A percentile compares a stretch with the other conserved stretches of the same genome.
These are phyloP conservation scores for Druon quercuslanigerum DNA, from an alignment of 1,140 invertebrate genomes.

Conservation along the genomic window DNA sequence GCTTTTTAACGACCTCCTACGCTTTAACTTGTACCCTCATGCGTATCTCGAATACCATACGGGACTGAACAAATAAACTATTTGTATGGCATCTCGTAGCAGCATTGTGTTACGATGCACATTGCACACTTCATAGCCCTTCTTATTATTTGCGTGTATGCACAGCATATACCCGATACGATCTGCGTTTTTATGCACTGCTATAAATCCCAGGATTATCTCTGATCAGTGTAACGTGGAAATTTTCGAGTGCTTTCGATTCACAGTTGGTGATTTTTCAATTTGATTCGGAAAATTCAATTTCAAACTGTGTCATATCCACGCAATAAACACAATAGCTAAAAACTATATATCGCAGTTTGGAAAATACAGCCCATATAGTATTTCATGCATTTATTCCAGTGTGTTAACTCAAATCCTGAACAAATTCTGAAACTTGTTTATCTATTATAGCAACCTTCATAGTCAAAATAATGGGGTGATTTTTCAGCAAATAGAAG, in stretches of 20 bases:
- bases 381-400: no score
- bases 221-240: not conserved
- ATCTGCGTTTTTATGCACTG: not conserved
- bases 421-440: no score
- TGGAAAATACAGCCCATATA: no score
- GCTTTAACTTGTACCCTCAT: slow-evolving; percentile 12
- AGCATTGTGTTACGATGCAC: slow-evolving; percentile 26
- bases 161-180: not conserved
- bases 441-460: no score
- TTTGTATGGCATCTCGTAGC: slow-evolving; percentile 14
- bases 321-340: no score
- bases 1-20: slow-evolving; percentile 12
- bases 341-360: no score
- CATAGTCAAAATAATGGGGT: no score
- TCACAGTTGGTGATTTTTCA: not conserved
- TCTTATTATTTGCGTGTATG: not conserved
- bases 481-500: no score
- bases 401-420: no score
- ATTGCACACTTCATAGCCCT: slow-evolving; percentile 21
- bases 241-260: not conserved
- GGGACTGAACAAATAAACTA: slow-evolving; percentile 28
- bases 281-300: no score
- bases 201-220: slow-evolving; percentile 4
- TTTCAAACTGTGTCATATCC: no score
- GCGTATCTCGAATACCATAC: slow-evolving; percentile 25